Evolutionary conservation across 2,797 vertebrate species (phyloP), one percentile per base, ranked within the genome.

Genomic region (Remorina albescens): DNA sequence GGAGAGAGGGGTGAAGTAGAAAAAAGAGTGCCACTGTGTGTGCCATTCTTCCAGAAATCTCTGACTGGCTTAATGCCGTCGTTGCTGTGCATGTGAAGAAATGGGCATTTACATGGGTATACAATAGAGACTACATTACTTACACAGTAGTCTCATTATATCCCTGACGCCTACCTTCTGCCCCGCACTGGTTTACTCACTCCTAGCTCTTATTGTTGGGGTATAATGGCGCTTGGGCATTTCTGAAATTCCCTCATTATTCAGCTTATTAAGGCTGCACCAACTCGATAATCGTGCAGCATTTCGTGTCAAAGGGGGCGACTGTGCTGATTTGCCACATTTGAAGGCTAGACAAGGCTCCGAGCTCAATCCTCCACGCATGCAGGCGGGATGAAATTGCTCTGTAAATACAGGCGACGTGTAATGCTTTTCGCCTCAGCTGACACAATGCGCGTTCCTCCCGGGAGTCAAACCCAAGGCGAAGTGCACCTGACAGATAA

Each of bases 161-260:
- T 94, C 91, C 84, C 91, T 67, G 76, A 95, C 97, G 96, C 97
- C 97, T 95, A 98, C 97, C 97, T 97, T 96, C 96, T 93, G 95
- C 92, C 89, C 95, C 92, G 94, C 95, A 86, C 95, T 88, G 93
- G 93, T 96, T 96, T 95, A 96, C 95, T 96, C 96, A 92, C 91
- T 96, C 95, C 96, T 95, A 94, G 95, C 95, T 96, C 95, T 96
- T 95, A 98, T 98, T 99, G 98, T 98, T 96, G 95, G 92, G 91
- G 93, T 95, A 96, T 97, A 98, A 98, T 97, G 95, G 96, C 95
- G 89, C 95, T 94, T 90, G 96, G 96, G 96, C 96, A 97, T 98
- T 97, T 96, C 94, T 97, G 96, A 98, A 97, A 97, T 98, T 97
- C 97, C 95, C 97, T 97, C 96, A 97, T 99, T 99, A 98, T 98